Evolutionary conservation across 2,888 invertebrate species (phyloP).

Genomic region (Carpatolechia fugitivella): DNA sequence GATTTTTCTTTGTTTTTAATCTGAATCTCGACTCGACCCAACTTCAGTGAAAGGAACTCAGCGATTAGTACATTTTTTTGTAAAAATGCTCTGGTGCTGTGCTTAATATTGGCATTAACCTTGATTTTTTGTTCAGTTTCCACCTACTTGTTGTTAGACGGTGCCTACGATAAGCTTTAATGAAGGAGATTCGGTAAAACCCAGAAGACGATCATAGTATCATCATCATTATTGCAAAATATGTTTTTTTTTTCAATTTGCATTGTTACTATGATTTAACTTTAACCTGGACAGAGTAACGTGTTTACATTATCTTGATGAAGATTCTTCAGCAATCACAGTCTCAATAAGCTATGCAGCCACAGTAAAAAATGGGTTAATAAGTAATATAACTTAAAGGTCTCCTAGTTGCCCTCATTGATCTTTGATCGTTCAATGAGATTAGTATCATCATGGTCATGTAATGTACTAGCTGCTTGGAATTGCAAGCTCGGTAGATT

Average conservation of each 20-base stretch:
- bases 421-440: neutral
- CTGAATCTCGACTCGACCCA: constrained; percentile 30
- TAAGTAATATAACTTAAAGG: too few relatives aligned
- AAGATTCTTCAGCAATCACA: neutral
- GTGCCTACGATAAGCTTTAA: neutral
- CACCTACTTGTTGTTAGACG: neutral
- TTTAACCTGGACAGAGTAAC: neutral
- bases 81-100: constrained; percentile 31
- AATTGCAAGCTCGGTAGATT: neutral
- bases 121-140: constrained; percentile 42
- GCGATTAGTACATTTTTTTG: constrained; percentile 33
- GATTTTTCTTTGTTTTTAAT: constrained; percentile 39
- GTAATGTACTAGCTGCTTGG: too few relatives aligned
- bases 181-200: neutral
- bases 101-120: constrained; percentile 46
- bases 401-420: neutral
- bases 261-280: neutral
- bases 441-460: neutral
- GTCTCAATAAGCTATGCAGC: too few relatives aligned
- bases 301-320: neutral
- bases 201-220: neutral
- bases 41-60: constrained; percentile 49
- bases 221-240: neutral
- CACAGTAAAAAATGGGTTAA: too few relatives aligned
- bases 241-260: too few relatives aligned